phyloP scores from a whole-genome alignment of 2,888 invertebrate species.

The Deilephila elpenor region DNA sequence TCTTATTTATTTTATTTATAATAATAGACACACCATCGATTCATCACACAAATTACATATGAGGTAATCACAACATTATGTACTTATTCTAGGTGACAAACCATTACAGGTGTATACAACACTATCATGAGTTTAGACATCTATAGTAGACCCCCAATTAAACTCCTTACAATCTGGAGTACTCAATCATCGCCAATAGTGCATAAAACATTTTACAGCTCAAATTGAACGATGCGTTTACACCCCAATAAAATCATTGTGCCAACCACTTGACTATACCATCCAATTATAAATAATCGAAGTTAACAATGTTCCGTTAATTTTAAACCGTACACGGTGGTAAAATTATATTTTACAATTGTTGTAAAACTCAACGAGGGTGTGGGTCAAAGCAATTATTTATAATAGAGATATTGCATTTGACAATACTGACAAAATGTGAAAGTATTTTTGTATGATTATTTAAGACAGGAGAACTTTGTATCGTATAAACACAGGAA shows the following conservation, averaged over 20 bases:
- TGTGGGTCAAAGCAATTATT: neutral
- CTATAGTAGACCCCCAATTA: neutral
- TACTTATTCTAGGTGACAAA: no score
- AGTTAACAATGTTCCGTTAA: constrained; percentile 21
- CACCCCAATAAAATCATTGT: constrained; percentile 11
- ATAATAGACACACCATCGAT: no score
- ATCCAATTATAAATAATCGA: constrained; percentile 25
- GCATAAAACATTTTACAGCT: constrained; percentile 9
- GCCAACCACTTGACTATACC: neutral
- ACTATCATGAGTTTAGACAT: neutral
- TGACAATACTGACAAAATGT: no score
- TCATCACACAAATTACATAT: no score
- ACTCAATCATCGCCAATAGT: constrained; percentile 17
- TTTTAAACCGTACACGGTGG: neutral
- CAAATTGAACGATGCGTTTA: constrained; percentile 2
- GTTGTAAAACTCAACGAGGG: neutral
- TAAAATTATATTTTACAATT: constrained; percentile 7
- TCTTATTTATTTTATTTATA: no score
- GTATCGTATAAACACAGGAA: no score
- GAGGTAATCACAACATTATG: no score
- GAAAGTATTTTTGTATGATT: no score
- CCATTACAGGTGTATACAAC: no score
- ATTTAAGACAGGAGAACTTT: no score
- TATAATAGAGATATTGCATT: no score
- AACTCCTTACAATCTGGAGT: neutral